Base-by-base conservation (phyloP, 2,888 invertebrate species). In the Eupithecia centaureata region DNA sequence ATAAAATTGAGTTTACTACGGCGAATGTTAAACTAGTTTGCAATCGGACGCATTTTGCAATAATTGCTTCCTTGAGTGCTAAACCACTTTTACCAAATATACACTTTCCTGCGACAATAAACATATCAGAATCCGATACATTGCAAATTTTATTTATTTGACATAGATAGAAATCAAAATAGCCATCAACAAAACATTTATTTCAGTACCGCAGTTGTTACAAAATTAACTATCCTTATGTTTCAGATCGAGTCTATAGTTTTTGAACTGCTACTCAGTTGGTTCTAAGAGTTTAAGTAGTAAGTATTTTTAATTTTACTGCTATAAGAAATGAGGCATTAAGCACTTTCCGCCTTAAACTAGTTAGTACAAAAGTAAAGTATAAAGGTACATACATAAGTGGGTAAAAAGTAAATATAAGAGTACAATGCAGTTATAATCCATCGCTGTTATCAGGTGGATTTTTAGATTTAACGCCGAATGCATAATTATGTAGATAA, bases 21-120 rank as follows among this genome's bases (percentile, higher is more conserved):
- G 30, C 27, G 32, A 61, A 51, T 57, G 52, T 56, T 61, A 33
- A 57, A 61, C 57, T 57, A 57, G 66, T 54, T 66, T 35, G 28
- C 42, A 28, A n/a, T 30, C 60, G 5, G 54, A 12, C 42, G 18
- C 15, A 52, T 54, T 54, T 38, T 60, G 54, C 52, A 60, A 38
- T 35, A 4, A 54, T 60, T 59, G 51, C 35, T 59, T 52, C 59
- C 64, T 42, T 52, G 52, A 52, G 27, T 52, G 52, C 52, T 27
- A 52, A 27, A 52, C 27, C 22, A 22, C 52, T 52, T 52, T 2
- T 27, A 25, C 52, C 15, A 52, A 25, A 27, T 25, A 13, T 47
- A 42, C 42, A 13, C 51, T 25, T n/a, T n/a, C n/a, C 13, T 27
- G 7, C n/a, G n/a, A n/a, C n/a, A 52, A 52, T 27, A 52, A 25